Percentiles rank a stretch among this genome's conserved stretches.
These are phyloP conservation scores for Cnemophilus loriae DNA, from an alignment of 2,113 vertebrate genomes.

Conservation along the genomic window DNA sequence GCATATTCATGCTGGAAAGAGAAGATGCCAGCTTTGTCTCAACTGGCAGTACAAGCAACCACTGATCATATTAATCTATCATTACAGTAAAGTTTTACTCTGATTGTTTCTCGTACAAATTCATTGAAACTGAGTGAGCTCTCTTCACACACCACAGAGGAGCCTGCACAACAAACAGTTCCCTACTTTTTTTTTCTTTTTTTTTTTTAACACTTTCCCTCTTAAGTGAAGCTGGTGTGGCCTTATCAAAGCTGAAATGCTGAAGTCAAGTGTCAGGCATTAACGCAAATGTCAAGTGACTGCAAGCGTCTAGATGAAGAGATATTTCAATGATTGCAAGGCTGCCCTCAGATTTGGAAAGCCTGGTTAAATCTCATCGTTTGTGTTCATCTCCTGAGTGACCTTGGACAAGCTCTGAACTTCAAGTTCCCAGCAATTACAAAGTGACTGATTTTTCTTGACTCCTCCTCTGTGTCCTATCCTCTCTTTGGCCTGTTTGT, in stretches of 20 bases:
- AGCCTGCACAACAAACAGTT: not conserved
- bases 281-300: conserved; percentile 52
- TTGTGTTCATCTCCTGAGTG: not conserved
- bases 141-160: not conserved
- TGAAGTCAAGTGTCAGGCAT: conserved; percentile 30
- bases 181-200: not conserved
- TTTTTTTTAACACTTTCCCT: not conserved
- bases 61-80: not conserved
- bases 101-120: not conserved
- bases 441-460: not conserved
- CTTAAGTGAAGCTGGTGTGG: not conserved
- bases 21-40: not conserved
- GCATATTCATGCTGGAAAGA: not conserved
- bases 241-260: conserved; percentile 28
- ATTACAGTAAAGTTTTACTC: not conserved
- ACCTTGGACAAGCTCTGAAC: not conserved
- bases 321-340: not conserved
- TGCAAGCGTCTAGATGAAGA: conserved; percentile 14
- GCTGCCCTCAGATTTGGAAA: not conserved
- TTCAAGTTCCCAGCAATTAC: not conserved
- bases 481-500: not conserved
- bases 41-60: not conserved
- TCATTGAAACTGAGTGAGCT: not conserved
- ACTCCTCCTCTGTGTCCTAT: not conserved
- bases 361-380: not conserved